Evolutionary conservation across 1,140 invertebrate species (phyloP), one percentile per base, ranked within the genome.

Genomic region (Drosophila kikkawai): DNA sequence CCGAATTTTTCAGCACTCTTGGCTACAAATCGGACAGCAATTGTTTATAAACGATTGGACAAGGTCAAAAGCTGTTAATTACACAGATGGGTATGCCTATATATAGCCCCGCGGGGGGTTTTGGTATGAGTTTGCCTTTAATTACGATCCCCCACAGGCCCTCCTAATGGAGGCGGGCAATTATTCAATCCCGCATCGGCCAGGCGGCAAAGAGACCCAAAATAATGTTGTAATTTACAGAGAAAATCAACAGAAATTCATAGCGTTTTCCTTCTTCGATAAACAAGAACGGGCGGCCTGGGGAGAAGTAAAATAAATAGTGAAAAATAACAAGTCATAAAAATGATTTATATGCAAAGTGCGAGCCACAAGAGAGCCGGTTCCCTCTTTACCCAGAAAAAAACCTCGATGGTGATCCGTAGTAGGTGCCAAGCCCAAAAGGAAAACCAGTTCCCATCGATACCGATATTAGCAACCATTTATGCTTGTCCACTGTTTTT

Each of bases 311-410:
- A 87, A 87, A 84, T 83, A 87, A 87, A 87, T 88, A 88, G 84
- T 87, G 85, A 88, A 84, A 87, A 87, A 87, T 87, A 88, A 87
- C 84, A 81, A 87, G 84, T 87, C 84, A 87, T 88, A 87, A 87
- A 88, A 87, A 88, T 87, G 84, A 87, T 87, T 87, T 87, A 87
- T 87, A 87, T 87, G 84, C 84, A 87, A 87, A 87, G 84, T 87
- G 84, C 83, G 84, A 77, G 65, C 76, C 71, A 55, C 56, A 57
- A 80, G 76, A 50, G 66, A 32, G 32, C 32, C 7, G 9, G 32
- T 29, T 44, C 22, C 17, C 22, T 26, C 58, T 67, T 76, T 69
- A 50, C 39, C 42, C 67, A 44, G 57, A 74, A 80, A 34, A 50
- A 8, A 17, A 17, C 50, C 15, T 12, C 34, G 19, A 47, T 56